Base-by-base conservation (phyloP, 2,113 vertebrate genomes). In the Malurus cyaneus region DNA sequence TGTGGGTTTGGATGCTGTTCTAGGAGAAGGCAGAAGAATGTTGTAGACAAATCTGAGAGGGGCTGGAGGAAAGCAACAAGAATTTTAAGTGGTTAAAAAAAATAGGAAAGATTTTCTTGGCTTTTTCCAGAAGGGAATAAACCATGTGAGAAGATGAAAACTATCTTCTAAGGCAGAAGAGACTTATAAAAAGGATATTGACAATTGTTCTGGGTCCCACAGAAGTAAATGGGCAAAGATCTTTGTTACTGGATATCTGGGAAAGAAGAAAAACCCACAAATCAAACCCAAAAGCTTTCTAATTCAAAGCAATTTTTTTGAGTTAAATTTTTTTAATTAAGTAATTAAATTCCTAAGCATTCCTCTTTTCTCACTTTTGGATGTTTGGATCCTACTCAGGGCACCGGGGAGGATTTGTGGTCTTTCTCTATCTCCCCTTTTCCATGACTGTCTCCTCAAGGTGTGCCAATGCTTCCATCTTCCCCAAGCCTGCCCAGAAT, bases 381-480 rank as follows among this genome's bases (percentile, higher is more conserved):
- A 31, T 49, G 19, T 71, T 1, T 64, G 70, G 44, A 39, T 66
- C 39, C 76, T 73, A 29, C 80, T 80, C 32, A 32, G 34, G 60
- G 47, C 34, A 87, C n/a, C 0, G 0, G 41, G 18, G 53, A 28
- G 21, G 32, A 52, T 47, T 56, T 0, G 0, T 1, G 1, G 11
- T 41, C 57, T 50, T 52, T 52, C 57, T 83, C 24, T 34, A 70
- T 28, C 36, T 71, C 34, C 60, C 39, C 32, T 52, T 18, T 60
- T 20, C 80, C 49, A 20, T 5, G 24, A 18, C 10, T 64, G 12
- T 39, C 41, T 86, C 62, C 79, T 77, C 54, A 7, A 57, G 32
- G 39, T 54, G 47, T 60, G 14, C 18, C 71, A 80, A 6, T 2
- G 49, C 17, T 87, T 82, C 52, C 54, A 49, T 3, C 57, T 52